These are phyloP conservation scores for Lordiphosa stackelbergi DNA, from an alignment of 1,140 invertebrate genomes.

Conservation along the genomic window DNA sequence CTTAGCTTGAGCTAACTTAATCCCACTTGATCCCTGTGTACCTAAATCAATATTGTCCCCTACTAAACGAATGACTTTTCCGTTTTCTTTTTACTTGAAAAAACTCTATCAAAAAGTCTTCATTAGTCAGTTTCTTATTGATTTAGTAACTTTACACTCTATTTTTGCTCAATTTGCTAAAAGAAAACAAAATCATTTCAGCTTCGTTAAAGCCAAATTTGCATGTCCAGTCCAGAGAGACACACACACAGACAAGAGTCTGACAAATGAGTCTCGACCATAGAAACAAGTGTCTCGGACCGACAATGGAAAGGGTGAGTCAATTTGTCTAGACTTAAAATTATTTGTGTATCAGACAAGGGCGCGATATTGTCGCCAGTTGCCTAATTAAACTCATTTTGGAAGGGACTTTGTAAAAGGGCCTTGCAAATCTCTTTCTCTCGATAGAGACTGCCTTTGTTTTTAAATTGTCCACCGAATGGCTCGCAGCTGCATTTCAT, in stretches of 20 bases:
- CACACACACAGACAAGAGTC: not conserved
- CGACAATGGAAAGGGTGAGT: not conserved
- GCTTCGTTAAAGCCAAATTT: constrained; percentile 3
- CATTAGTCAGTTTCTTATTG: not conserved
- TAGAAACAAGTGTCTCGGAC: not conserved
- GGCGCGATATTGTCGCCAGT: constrained; percentile 25
- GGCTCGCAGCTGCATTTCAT: constrained; percentile 29
- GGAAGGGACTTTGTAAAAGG: constrained; percentile 5
- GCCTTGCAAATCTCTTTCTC: too few species aligned
- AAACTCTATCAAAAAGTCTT: not conserved
- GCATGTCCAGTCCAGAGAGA: constrained; percentile 7
- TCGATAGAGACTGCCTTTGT: constrained; percentile 7
- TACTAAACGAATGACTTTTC: not conserved
- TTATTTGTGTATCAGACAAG: not conserved
- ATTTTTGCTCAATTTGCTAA: not conserved
- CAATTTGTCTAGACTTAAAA: constrained; percentile 28
- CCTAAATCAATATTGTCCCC: constrained; percentile 1
- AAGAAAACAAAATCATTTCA: constrained; percentile 9
- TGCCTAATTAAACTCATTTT: constrained; percentile 28
- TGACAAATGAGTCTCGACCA: constrained; percentile 15
- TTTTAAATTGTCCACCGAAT: not conserved
- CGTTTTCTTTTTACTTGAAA: too few species aligned
- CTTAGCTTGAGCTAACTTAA: not conserved
- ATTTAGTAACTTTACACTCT: constrained; percentile 3
- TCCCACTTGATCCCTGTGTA: constrained; percentile 1